Base-by-base conservation (phyloP, 2,113 vertebrate genomes). In the Suricata suricatta region DNA sequence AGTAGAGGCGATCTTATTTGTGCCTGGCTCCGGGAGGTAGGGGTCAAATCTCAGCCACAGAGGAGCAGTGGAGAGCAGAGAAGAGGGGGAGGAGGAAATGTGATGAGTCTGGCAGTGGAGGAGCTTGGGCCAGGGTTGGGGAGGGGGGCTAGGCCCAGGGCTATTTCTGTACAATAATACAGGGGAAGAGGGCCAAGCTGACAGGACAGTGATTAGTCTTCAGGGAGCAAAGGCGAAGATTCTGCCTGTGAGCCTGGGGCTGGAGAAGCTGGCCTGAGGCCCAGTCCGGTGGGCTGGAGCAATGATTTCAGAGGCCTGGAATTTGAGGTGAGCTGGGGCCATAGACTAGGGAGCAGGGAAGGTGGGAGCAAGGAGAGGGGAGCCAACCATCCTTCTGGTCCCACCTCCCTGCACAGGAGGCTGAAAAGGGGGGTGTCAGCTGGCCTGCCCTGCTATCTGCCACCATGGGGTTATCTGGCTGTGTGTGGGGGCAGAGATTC, bases 111-210 rank as follows among this genome's bases (percentile, higher is more conserved):
- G 0, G 4, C 64, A 63, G 31, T 10, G 0, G 4, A 41, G 93
- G 41, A 47, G 95, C 38, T 44, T 10, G 5, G 1, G 14, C 90
- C 74, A 93, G 90, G 87, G 97, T 5, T 3, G 54, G 27, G 41
- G 5, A 69, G 74, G 85, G 85, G 94, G 81, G 2, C 90, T 38
- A 66, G 76, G 64, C 91, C 80, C 54, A 93, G 88, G 89, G 93
- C 86, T 97, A 97, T 98, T 98, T 97, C 93, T 97, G 95, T 96
- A 92, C 88, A 97, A 98, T 98, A 97, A 97, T 98, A 98, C 91
- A 96, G 90, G 82, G 98, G 84, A 97, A 97, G 97, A 98, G 95
- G 96, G 96, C 94, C 97, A 96, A 97, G 97, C 88, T 88, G 87
- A 95, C 5, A 92, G 97, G 97, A 82, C 87, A 94, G 84, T 10